phyloP scores from a whole-genome alignment of 2,888 invertebrate species.

The Mythimna ferrago region DNA sequence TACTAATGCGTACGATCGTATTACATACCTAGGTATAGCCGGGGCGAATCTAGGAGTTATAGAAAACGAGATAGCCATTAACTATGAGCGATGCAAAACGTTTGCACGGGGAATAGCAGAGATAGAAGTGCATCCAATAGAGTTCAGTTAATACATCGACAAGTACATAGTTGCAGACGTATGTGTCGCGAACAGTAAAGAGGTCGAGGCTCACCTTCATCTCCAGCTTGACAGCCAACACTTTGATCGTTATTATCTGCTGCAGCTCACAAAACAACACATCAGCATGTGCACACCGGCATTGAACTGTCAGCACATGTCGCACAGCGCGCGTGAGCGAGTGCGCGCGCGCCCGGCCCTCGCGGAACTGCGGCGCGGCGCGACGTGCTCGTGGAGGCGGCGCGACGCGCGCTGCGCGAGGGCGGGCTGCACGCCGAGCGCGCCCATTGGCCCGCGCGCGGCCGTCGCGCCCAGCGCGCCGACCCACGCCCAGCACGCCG shows the following conservation, averaged over 20 bases:
- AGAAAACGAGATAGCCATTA: not conserved
- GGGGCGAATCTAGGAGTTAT: not conserved
- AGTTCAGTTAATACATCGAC: not conserved
- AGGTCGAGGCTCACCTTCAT: conserved; percentile 81
- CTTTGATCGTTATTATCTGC: conserved; percentile 73
- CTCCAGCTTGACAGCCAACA: conserved; percentile 84
- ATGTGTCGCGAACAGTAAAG: not conserved
- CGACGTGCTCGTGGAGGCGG: conserved; percentile 67
- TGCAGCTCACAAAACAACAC: conserved; percentile 75
- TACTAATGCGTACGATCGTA: not conserved
- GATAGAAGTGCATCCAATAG: conserved; percentile 1
- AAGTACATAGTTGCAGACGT: not conserved
- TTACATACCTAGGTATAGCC: not conserved
- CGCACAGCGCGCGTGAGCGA: conserved; percentile 46
- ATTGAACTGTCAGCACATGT: conserved; percentile 72
- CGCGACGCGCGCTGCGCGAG: conserved; percentile 49
- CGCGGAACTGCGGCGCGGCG: conserved; percentile 63
- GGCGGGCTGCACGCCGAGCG: conserved; percentile 22
- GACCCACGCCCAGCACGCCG: conserved; percentile 40
- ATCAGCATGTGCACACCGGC: conserved; percentile 69
- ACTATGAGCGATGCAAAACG: not conserved
- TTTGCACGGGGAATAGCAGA: not conserved
- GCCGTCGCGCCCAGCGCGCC: conserved; percentile 61
- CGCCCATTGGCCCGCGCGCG: conserved; percentile 70
- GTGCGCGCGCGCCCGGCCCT: conserved; percentile 72